Base-by-base conservation (phyloP, 2,888 invertebrate species). In the Cybosia mesomella region DNA sequence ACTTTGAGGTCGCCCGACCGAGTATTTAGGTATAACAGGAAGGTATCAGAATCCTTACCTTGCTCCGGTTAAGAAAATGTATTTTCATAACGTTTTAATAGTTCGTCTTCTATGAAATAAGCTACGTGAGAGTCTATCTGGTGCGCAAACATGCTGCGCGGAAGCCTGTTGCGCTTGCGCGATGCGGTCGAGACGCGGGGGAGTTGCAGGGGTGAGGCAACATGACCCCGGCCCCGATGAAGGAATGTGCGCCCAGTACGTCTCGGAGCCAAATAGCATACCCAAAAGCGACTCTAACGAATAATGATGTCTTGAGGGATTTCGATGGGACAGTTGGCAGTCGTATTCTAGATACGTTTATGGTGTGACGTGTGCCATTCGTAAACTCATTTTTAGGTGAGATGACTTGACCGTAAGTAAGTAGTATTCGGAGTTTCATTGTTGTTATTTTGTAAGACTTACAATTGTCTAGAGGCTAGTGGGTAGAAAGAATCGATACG, bases 51-150 rank as follows among this genome's bases (percentile, higher is more conserved):
- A 83, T 79, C 69, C 79, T 92, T 91, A 93, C 94, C 92, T 93
- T 84, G 83, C 85, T 85, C 81, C 71, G 72, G 76, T 69, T 75
- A 80, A 67, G 76, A 82, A 82, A 84, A 72, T 73, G 79, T 73
- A 83, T 87, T 92, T 92, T 91, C 90, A 91, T 90, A 75, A 82
- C 86, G 89, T 91, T 93, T 92, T 92, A 91, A 86, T 86, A 79
- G 88, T 89, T 83, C 81, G 79, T 85, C 83, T 84, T 81, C 73
- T 84, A 74, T 85, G 92, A 93, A 93, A 93, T 92, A 91, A 80
- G 87, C 75, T 83, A 78, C 77, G 83, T 77, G 77, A 81, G 84
- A 83, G 86, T 85, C 85, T 85, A 85, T 79, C 86, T 84, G 71
- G 72, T 92, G 93, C 92, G 93, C 92, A 83, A 81, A 70, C 70